Conservation (phyloP, 2,888 invertebrate genomes). For the Eugnorisma glareosa region DNA sequence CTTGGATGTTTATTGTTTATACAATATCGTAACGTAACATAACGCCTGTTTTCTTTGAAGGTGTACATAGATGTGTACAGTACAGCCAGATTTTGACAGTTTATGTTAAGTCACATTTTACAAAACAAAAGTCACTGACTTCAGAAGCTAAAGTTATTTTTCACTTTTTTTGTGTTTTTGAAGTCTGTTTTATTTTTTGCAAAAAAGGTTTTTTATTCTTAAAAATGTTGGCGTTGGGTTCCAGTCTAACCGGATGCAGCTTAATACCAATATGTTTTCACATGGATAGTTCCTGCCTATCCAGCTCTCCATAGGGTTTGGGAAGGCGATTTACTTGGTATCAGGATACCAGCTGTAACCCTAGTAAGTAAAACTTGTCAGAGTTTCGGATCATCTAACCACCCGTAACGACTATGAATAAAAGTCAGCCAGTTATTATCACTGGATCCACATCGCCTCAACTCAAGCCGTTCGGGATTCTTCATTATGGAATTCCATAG, state of each 20-base stretch:
- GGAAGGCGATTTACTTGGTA: not conserved
- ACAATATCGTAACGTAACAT: too few species aligned
- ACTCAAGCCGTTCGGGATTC: not conserved
- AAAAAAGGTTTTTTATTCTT: too few species aligned
- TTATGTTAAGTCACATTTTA: too few species aligned
- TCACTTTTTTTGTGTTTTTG: too few species aligned
- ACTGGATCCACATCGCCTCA: not conserved
- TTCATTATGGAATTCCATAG: not conserved
- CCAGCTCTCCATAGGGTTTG: not conserved
- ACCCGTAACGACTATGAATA: not conserved
- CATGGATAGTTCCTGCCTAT: not conserved
- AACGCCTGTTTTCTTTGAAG: too few species aligned
- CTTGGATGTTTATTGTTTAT: too few species aligned
- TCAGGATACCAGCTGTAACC: not conserved
- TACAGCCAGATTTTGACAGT: too few species aligned
- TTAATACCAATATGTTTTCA: not conserved
- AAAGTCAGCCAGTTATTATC: not conserved
- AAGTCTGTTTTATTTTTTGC: too few species aligned
- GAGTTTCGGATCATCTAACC: not conserved
- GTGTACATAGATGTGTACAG: too few species aligned
- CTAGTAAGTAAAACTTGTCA: not conserved
- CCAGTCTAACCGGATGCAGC: not conserved
- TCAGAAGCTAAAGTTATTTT: too few species aligned
- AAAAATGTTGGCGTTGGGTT: not conserved
- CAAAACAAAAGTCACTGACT: too few species aligned